Base-by-base conservation (phyloP, 2,797 vertebrate genomes). In the Meda fulgida region DNA sequence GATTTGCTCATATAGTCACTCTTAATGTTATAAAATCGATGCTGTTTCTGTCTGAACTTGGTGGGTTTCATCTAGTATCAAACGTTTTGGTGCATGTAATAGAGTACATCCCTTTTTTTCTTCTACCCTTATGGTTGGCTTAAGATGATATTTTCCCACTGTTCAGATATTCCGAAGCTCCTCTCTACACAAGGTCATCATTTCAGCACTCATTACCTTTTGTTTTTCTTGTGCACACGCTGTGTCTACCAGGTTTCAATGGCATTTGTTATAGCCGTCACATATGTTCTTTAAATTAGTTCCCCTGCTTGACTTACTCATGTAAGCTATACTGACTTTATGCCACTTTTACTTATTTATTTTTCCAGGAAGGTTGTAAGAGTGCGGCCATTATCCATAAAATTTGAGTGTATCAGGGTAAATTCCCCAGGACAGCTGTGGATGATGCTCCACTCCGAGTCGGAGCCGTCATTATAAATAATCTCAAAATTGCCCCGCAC, bases 381-480 rank as follows among this genome's bases (percentile, higher is more conserved):
- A 87, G 63, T 83, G 84, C 69, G 76, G 69, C 81, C 85, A 81
- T 89, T 90, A 86, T 83, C 89, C 83, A 73, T 80, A 43, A 60
- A 77, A 67, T 78, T 86, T 51, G 67, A 72, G n/a, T 55, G 84
- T 84, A 81, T 65, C 82, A 76, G 84, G 84, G 86, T 84, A 85
- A 90, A 89, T 89, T 92, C 85, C 69, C 43, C 84, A 86, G 89
- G 90, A 92, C 89, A 92, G 91, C 90, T 92, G 91, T 77, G 87
- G 85, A 65, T 91, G 93, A 91, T 82, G 63, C 89, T 82, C 80
- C 76, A 92, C 91, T 92, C 70, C 14, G 83, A 90, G 89, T 86
- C 85, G 82, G 86, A 87, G 90, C 88, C 81, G 85, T 93, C 92
- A 93, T 93, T 93, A 93, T 93, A 94, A 94, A 94, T 94, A 92